These are phyloP conservation scores for Semotilus atromaculatus DNA, from an alignment of 2,797 vertebrate genomes.

Conservation along the genomic window DNA sequence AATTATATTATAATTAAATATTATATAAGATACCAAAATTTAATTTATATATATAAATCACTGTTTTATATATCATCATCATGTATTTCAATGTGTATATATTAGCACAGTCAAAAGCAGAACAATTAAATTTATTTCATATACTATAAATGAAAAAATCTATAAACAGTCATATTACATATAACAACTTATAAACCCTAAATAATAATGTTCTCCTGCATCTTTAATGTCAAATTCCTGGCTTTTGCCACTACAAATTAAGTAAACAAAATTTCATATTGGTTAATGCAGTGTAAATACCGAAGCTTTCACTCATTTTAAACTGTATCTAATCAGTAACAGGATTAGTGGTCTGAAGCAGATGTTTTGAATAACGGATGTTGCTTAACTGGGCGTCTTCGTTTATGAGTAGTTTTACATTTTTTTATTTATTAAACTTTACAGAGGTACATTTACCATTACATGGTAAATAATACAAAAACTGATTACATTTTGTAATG, in stretches of 20 bases:
- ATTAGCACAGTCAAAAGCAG: background rate
- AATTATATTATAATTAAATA: too few relatives aligned
- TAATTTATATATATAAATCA: background rate
- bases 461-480: background rate
- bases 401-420: background rate
- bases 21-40: background rate
- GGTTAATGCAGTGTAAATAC: background rate
- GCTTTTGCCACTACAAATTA: background rate
- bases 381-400: background rate
- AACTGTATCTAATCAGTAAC: constrained; percentile 3
- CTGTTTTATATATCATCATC: background rate
- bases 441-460: background rate
- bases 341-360: background rate
- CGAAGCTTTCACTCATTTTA: background rate
- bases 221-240: background rate
- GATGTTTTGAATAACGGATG: background rate
- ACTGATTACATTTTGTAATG: background rate
- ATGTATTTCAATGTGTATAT: background rate
- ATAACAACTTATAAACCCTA: background rate
- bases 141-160: background rate
- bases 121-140: background rate
- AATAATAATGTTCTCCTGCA: background rate
- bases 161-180: background rate
- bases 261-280: background rate
- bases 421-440: background rate